phyloP scores from a whole-genome alignment of 2,113 vertebrate species.

The Pantherophis guttatus region DNA sequence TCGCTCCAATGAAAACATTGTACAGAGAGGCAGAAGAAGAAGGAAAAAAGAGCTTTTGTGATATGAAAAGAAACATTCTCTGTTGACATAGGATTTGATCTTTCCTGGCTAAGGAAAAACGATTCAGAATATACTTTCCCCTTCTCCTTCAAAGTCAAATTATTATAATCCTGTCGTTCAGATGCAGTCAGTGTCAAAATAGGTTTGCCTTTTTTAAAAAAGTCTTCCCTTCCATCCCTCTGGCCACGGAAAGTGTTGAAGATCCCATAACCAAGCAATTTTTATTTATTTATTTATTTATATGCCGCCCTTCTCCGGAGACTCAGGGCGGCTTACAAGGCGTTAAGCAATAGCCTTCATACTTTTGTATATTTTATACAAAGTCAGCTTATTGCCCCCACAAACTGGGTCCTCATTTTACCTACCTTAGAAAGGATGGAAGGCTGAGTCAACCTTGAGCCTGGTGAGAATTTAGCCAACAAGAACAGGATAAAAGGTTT shows the following conservation, averaged over 20 bases:
- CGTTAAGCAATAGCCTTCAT: too few relatives aligned
- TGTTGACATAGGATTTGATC: slow-evolving; percentile 77
- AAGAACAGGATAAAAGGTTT: slow-evolving; percentile 45
- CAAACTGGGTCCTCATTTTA: too few relatives aligned
- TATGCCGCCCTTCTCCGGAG: too few relatives aligned
- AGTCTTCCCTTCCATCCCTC: slow-evolving; percentile 38
- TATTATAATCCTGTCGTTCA: slow-evolving; percentile 21
- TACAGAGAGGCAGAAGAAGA: slow-evolving; percentile 67
- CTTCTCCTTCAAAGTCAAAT: slow-evolving; percentile 11
- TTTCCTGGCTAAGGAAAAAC: slow-evolving; percentile 68
- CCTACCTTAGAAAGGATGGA: too few relatives aligned
- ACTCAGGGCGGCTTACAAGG: too few relatives aligned
- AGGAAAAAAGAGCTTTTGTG: slow-evolving; percentile 69
- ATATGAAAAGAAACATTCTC: slow-evolving; percentile 68
- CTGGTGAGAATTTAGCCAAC: slow-evolving; percentile 15
- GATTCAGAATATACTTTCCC: slow-evolving; percentile 63
- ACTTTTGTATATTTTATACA: too few relatives aligned
- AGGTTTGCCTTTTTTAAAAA: slow-evolving; percentile 56
- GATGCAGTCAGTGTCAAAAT: slow-evolving; percentile 58
- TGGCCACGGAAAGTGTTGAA: slow-evolving; percentile 39
- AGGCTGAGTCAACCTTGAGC: too few relatives aligned
- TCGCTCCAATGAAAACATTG: slow-evolving; percentile 84
- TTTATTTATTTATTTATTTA: too few relatives aligned
- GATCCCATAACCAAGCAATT: slow-evolving; percentile 35
- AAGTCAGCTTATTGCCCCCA: too few relatives aligned